Evolutionary conservation across 2,797 vertebrate species (phyloP), one percentile per base, ranked within the genome.

Genomic region (Cossypha polioptera): DNA sequence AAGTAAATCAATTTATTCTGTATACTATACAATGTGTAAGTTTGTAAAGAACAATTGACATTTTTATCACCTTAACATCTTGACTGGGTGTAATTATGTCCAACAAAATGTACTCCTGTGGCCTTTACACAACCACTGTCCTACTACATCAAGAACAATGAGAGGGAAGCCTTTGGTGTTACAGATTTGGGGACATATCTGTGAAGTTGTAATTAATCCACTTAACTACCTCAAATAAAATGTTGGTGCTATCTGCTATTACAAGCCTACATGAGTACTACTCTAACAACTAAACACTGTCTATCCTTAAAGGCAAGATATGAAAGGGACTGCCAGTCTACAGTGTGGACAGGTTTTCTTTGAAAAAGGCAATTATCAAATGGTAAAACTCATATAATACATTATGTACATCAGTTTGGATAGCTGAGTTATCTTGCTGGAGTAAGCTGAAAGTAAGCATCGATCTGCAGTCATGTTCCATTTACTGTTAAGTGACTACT

Each of bases 1-100:
- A 97, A 95, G 96, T 96, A 97, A 95, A 97, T 97, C 96, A 95
- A 96, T 98, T 98, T 98, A 98, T 97, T 98, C 92, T 97, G 90
- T 97, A 97, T 97, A 96, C 94, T 97, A 97, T 95, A 98, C 97
- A 98, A 92, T 75, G 94, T 97, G 87, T 97, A 96, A 96, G 94
- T 96, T 97, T 97, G 95, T 93, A 97, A 96, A 90, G 96, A 96
- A 94, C 97, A 97, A 74, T 95, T 95, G 81, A 97, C 97, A 98
- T 92, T 95, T 96, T 96, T 78, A 96, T 92, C 86, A 97, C 87
- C 89, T 97, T 95, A 97, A 97, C 92, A 95, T 96, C 92, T 92
- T 62, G 94, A 97, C 91, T 96, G 95, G 86, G 94, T 76, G 76
- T 95, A 96, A 94, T 77, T 95, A 96, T 94, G 94, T 95, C 97